Evolutionary conservation across 1,140 invertebrate genomes (phyloP), one percentile per base, ranked within the genome.

Genomic region (Drosophila kikkawai): DNA sequence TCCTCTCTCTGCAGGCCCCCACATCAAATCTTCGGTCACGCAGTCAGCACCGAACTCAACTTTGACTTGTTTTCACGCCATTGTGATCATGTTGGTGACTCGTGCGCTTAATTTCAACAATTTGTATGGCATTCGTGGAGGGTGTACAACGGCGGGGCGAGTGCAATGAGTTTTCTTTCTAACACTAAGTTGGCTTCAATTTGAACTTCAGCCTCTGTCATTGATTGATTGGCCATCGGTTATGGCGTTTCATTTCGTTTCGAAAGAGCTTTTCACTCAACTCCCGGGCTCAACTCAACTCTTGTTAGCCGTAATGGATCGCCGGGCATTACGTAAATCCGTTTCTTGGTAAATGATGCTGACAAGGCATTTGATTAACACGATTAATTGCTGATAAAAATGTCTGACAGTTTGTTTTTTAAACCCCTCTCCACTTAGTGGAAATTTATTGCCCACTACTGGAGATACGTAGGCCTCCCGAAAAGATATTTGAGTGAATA

Each of bases 331-430:
- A 84, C 84, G 80, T 87, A 88, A 87, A 70, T 82, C 63, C 75
- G 67, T 77, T 83, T 88, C 70, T 68, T 71, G 75, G 81, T 88
- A 88, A 88, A 85, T 90, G 85, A 90, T 82, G 85, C 85, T 88
- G 85, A 88, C 85, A 88, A 88, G 85, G 86, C 85, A 88, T 88
- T 88, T 88, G 85, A 90, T 88, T 88, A 88, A 88, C 85, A 88
- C 85, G 85, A 88, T 88, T 88, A 88, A 88, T 88, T 88, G 85
- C 86, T 85, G 85, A 88, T 88, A 88, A 88, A 91, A 88, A 79
- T 90, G 85, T 88, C 86, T 85, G 75, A 90, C 85, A 82, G 86
- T 84, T 90, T 87, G 84, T 87, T 83, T 71, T 60, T 48, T 60
- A 6, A 29, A 41, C 15, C 36, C 44, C 42, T 29, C 26, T 29